Evolutionary conservation across 2,888 invertebrate species (phyloP).

Genomic region (Drosophila robusta): DNA sequence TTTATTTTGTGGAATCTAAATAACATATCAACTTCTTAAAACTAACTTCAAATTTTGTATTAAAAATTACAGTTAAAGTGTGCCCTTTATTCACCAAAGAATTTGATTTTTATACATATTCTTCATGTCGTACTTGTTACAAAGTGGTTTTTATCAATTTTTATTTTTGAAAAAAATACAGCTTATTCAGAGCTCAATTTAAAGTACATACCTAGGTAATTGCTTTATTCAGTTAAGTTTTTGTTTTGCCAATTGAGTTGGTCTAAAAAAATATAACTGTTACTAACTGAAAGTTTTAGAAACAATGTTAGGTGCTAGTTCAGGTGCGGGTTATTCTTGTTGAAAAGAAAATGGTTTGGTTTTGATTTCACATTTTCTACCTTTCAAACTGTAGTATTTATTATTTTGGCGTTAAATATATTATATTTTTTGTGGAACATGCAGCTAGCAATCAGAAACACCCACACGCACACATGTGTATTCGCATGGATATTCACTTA

Average conservation of each 20-base stretch:
- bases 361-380: constrained; percentile 7
- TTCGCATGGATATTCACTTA: constrained; percentile 7
- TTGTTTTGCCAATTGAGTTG: no score
- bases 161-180: neutral
- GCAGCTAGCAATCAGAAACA: constrained; percentile 15
- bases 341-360: neutral
- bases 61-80: no score
- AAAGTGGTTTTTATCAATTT: no score
- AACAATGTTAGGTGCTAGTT: no score
- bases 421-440: constrained; percentile 31
- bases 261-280: neutral
- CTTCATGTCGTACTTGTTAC: no score
- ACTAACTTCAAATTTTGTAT: no score
- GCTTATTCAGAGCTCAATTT: no score
- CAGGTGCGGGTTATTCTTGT: no score
- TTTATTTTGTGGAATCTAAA: no score
- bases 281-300: neutral
- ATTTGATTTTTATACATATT: no score
- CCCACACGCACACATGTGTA: constrained; percentile 12
- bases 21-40: no score
- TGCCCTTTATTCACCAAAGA: no score
- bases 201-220: neutral
- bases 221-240: neutral
- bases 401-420: constrained; percentile 19
- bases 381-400: constrained; percentile 24